Evolutionary conservation across 2,888 invertebrate genomes (phyloP), one percentile per base, ranked within the genome.

Genomic region (Nephrotoma flavescens): DNA sequence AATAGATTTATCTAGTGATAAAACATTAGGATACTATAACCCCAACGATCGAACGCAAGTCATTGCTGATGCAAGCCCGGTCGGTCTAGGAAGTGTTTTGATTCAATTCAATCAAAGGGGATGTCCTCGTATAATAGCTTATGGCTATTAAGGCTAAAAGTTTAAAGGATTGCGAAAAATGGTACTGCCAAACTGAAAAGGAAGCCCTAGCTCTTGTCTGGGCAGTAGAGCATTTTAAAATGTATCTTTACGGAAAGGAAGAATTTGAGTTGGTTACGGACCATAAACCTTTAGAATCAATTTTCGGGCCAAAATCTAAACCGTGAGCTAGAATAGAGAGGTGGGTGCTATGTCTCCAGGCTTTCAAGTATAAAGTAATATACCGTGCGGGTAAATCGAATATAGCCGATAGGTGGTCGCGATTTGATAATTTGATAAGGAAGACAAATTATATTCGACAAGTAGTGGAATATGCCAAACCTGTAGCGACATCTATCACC

Each of bases 141-240:
- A 11, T 12, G 12, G 47, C 5, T 0, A 11, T n/a, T n/a, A n/a
- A n/a, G n/a, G n/a, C n/a, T 11, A 47, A 11, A 11, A 47, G 12
- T 47, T 11, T 11, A 11, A 47, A 2, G 4, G 7, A 11, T 11
- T 11, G 47, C 12, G 47, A 47, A 12, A 11, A 11, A 47, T 4
- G 47, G 0, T 7, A 19, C 1, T 19, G 19, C 47, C 4, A 47
- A 47, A 4, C n/a, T 7, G 47, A 47, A 11, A 47, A 47, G 7
- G 12, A 47, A 7, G 47, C 47, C 47, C 7, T 47, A 11, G 47
- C 47, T 47, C 12, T 11, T 4, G 47, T 47, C 4, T 47, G 47
- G 7, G 91, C 90, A 4, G 89, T 91, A 6, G 89, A 90, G 86
- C 89, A 89, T 86, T 92, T 92, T 88, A 89, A 91, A 86, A 88